Evolutionary conservation across 2,113 vertebrate species (phyloP), one percentile per base, ranked within the genome.

Genomic region (Lophochroa leadbeateri): DNA sequence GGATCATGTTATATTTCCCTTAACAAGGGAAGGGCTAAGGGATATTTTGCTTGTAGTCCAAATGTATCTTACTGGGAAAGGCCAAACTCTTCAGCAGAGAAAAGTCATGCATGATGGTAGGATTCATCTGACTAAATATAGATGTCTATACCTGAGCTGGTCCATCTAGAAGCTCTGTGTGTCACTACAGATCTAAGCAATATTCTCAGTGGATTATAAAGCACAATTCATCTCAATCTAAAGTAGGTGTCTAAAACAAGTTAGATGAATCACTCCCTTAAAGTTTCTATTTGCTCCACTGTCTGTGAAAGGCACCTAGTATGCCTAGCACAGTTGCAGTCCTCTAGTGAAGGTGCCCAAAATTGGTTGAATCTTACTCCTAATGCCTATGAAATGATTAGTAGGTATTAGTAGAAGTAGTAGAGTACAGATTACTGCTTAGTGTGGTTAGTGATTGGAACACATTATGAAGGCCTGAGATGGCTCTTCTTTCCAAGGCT

Each of bases 221-320:
- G 69, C 77, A 75, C 86, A 95, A 89, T 96, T 96, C 69, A 35
- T 95, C 95, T 96, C 94, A 86, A 77, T 94, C 91, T 86, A 33
- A 83, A 91, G 91, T 31, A 90, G 83, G 39, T 84, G 89, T 86
- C 94, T 95, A 68, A 94, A 94, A 92, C 1, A 28, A 64, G 47
- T 94, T 91, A 95, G 94, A 97, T 96, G 83, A 94, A 97, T 92
- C 91, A 91, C 86, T 96, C 86, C 46, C 71, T 94, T 88, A 75
- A 86, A 84, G 8, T 64, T 95, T 92, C 86, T 92, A 14, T 92
- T 92, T 95, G 83, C 69, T 96, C 77, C 80, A 47, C 29, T 25
- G 64, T 46, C 86, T 84, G 57, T 89, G 91, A 94, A 94, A 95
- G 88, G 88, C 91, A 96, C 23, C 67, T 63, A 70, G 46, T 60